Conservation (phyloP, 2,797 vertebrate species). For the Somateria mollissima region DNA sequence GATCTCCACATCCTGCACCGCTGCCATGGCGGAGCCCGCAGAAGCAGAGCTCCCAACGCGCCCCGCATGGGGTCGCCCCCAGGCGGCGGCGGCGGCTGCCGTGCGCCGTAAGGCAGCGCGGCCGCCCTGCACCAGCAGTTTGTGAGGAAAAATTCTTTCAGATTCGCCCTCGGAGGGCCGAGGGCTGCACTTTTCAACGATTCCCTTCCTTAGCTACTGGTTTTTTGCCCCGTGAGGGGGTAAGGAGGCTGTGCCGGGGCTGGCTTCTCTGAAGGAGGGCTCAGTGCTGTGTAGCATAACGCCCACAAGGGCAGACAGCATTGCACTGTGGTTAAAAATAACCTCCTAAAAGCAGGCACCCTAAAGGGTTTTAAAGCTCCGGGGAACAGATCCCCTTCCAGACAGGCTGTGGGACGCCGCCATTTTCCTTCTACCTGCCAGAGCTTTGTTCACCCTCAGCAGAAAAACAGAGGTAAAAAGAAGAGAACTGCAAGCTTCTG, state of each 20-base stretch:
- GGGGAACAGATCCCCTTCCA: not conserved
- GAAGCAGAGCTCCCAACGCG: too few species aligned
- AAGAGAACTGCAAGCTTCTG: not conserved
- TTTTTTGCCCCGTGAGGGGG: too few species aligned
- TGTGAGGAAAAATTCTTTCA: accelerated
- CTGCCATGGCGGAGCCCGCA: constrained; percentile 70
- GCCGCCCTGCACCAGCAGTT: accelerated
- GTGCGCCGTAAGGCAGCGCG: accelerated
- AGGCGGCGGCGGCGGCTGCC: accelerated
- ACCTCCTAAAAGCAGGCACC: not conserved
- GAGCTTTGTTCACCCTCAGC: not conserved
- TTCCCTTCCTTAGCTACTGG: accelerated
- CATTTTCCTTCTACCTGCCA: not conserved
- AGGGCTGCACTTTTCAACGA: accelerated
- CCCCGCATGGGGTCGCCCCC: too few species aligned
- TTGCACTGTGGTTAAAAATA: not conserved
- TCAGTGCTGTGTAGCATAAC: not conserved
- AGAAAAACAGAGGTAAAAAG: not conserved
- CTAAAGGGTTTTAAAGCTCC: not conserved
- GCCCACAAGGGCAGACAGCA: not conserved
- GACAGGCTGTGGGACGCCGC: not conserved
- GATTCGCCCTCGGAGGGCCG: accelerated
- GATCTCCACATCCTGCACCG: constrained; percentile 82
- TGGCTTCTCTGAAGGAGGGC: not conserved
- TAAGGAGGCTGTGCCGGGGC: accelerated